These are phyloP conservation scores for Zaprionus africanus DNA, from an alignment of 1,140 invertebrate species.

Conservation along the genomic window DNA sequence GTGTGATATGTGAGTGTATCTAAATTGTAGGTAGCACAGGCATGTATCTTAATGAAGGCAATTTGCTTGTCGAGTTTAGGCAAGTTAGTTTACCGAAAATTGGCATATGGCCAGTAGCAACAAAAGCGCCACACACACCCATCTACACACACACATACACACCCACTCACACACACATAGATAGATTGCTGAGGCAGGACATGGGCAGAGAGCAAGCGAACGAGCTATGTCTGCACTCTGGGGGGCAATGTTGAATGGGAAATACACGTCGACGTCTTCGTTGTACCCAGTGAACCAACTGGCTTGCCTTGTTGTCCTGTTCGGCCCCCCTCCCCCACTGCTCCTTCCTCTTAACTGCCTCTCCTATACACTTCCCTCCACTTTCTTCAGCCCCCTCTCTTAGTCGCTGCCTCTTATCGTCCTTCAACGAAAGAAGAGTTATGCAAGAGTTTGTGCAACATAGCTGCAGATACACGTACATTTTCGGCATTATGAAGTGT, in stretches of 20 bases:
- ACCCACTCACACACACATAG: constrained; percentile 10
- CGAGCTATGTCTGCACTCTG: constrained; percentile 38
- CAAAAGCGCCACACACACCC: constrained; percentile 59
- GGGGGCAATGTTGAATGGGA: constrained; percentile 51
- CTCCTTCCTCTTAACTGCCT: constrained; percentile 15
- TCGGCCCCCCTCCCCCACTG: neutral
- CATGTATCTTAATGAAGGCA: constrained; percentile 83
- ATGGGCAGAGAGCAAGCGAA: constrained; percentile 31
- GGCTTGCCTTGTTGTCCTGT: constrained; percentile 35
- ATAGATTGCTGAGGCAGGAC: constrained; percentile 40
- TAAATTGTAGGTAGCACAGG: constrained; percentile 80
- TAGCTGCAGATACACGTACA: constrained; percentile 33
- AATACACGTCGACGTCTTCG: constrained; percentile 49
- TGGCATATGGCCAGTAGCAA: constrained; percentile 83
- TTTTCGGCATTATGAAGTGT: constrained; percentile 31
- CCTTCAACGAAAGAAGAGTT: constrained; percentile 59
- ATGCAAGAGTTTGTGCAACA: constrained; percentile 67
- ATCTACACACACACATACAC: constrained; percentile 20
- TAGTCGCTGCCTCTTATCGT: constrained; percentile 8
- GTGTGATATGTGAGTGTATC: constrained; percentile 52
- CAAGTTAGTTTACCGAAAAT: constrained; percentile 83
- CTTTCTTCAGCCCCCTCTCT: neutral
- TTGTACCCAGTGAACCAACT: constrained; percentile 39
- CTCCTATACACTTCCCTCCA: neutral
- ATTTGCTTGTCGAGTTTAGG: constrained; percentile 83